These are phyloP conservation scores for Pelodiscus sinensis DNA, from an alignment of 2,113 vertebrate genomes.

Conservation along the genomic window DNA sequence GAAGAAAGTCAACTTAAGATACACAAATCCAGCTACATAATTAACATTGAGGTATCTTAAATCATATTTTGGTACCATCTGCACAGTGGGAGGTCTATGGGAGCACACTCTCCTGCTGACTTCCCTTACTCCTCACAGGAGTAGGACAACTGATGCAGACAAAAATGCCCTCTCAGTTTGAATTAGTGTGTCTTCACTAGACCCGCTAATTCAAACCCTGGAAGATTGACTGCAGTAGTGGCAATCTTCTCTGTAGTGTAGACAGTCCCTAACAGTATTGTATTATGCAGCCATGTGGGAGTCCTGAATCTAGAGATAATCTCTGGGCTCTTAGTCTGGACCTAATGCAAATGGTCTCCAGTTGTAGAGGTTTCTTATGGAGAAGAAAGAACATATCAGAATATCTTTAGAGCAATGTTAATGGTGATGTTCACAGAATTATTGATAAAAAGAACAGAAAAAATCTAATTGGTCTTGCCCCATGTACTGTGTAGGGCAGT, in stretches of 20 bases:
- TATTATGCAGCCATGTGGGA: background rate
- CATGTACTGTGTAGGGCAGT: fast-evolving
- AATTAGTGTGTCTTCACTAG: too few relatives aligned
- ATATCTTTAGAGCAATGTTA: background rate
- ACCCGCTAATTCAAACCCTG: too few relatives aligned
- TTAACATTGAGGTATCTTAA: too few relatives aligned
- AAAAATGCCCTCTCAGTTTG: too few relatives aligned
- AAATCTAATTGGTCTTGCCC: fast-evolving
- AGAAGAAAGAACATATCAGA: background rate
- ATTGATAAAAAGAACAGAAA: fast-evolving
- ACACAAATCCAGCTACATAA: too few relatives aligned
- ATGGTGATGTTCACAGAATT: background rate
- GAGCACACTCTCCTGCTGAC: too few relatives aligned
- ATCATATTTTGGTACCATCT: too few relatives aligned
- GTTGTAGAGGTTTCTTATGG: background rate
- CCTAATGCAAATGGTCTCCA: background rate
- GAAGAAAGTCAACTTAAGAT: too few relatives aligned
- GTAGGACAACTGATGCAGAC: too few relatives aligned
- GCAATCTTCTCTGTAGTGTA: background rate
- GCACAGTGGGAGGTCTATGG: too few relatives aligned
- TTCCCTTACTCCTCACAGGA: too few relatives aligned
- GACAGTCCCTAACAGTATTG: background rate
- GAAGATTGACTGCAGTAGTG: too few relatives aligned
- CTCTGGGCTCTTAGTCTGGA: background rate
- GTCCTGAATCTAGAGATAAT: background rate